Conservation (phyloP, 2,797 vertebrate species). For the Pseudochromis fuscus region DNA sequence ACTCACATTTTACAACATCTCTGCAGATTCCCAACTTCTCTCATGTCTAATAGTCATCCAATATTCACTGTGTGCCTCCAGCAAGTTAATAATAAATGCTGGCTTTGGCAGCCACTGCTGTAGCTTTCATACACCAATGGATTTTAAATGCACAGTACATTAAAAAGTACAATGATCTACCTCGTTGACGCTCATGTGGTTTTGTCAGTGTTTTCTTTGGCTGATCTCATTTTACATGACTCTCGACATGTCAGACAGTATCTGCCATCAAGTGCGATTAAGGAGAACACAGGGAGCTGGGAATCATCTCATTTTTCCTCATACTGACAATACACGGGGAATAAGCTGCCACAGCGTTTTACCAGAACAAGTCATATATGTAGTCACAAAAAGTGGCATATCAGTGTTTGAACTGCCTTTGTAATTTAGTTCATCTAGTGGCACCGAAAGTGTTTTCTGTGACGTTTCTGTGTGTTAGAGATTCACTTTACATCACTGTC, state of each 20-base stretch:
- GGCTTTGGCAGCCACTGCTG: conserved; percentile 55
- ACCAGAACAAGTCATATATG: neutral
- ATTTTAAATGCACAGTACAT: conserved; percentile 61
- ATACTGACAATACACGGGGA: conserved; percentile 11
- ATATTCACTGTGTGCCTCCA: conserved; percentile 53
- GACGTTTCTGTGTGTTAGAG: conserved; percentile 35
- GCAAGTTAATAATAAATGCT: conserved; percentile 67
- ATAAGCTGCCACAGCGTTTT: conserved; percentile 14
- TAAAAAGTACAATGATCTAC: conserved; percentile 40
- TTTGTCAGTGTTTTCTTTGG: conserved; percentile 22
- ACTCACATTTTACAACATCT: conserved; percentile 41
- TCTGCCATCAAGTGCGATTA: conserved; percentile 24
- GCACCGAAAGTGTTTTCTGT: conserved; percentile 9
- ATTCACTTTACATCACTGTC: conserved; percentile 49
- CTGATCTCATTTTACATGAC: conserved; percentile 13
- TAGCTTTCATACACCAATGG: conserved; percentile 52
- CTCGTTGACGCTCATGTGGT: conserved; percentile 12
- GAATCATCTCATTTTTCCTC: neutral
- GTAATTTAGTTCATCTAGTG: conserved; percentile 22
- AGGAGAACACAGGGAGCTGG: neutral
- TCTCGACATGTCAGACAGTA: neutral
- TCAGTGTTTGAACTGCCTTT: conserved; percentile 21
- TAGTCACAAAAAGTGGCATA: conserved; percentile 1
- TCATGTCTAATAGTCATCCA: conserved; percentile 57
- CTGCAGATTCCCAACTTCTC: conserved; percentile 53